Percentiles rank a stretch among this genome's conserved stretches.
These are phyloP conservation scores for Monodelphis domestica DNA, from an alignment of 2,797 vertebrate species.

Conservation along the genomic window DNA sequence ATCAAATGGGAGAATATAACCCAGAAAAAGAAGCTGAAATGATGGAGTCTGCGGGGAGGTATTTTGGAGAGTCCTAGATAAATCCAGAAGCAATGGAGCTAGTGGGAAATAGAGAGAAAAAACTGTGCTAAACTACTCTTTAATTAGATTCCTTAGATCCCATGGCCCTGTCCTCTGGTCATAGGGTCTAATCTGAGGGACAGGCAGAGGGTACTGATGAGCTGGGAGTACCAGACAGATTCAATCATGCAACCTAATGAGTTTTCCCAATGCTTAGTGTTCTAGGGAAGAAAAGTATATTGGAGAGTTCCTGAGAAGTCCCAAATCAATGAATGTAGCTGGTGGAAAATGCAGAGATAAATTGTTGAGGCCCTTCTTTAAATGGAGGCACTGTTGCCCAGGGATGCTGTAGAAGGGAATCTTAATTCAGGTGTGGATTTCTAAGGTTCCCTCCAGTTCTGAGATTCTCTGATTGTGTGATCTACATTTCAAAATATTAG, in stretches of 20 bases:
- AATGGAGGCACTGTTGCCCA: background rate
- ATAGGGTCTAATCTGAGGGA: background rate
- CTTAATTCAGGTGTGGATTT: background rate
- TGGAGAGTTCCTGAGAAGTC: background rate
- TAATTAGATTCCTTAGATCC: background rate
- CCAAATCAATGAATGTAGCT: background rate
- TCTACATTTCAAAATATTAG: background rate
- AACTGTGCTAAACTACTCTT: background rate
- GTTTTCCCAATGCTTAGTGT: background rate
- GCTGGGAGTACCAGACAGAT: background rate
- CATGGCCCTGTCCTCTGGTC: background rate
- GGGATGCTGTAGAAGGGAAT: background rate
- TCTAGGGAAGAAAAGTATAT: background rate
- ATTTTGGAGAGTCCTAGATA: background rate
- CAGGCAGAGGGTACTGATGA: background rate
- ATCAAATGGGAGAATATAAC: background rate
- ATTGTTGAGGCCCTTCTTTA: background rate
- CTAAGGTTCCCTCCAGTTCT: background rate
- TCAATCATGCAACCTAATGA: background rate
- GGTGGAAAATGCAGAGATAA: background rate
- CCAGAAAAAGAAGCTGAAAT: background rate
- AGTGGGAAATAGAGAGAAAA: background rate
- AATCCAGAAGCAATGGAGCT: background rate
- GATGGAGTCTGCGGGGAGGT: accelerated
- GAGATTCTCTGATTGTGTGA: background rate